Evolutionary conservation across 2,113 vertebrate species (phyloP).

Genomic region (Piprites chloris): DNA sequence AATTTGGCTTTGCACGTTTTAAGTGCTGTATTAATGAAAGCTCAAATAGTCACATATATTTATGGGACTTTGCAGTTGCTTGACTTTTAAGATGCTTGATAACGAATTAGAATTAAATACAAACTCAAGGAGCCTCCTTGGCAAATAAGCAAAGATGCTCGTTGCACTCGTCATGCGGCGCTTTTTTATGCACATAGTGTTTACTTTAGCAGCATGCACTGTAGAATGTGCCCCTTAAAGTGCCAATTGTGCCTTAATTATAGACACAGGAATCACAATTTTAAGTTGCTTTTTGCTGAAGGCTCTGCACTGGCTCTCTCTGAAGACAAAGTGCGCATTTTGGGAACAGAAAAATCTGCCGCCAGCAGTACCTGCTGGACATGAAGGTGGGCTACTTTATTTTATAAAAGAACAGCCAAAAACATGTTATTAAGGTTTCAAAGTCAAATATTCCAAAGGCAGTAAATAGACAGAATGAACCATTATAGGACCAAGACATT

Average conservation of each 20-base stretch:
- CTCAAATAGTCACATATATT: not conserved
- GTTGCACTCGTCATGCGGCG: not conserved
- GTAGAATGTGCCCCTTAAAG: not conserved
- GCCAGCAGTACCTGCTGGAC: not conserved
- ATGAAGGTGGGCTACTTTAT: not conserved
- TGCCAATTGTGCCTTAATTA: not conserved
- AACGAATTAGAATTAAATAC: not conserved
- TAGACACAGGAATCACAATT: not conserved
- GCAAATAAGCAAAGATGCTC: not conserved
- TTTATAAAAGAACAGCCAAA: not conserved
- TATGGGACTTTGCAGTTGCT: not conserved
- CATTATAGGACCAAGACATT: not conserved
- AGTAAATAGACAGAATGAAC: not conserved
- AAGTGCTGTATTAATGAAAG: not conserved
- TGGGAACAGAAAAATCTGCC: not conserved
- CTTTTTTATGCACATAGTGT: not conserved
- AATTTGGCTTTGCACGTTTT: not conserved
- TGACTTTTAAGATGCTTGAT: not conserved
- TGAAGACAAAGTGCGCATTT: not conserved
- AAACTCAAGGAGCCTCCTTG: not conserved
- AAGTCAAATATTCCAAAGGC: not conserved
- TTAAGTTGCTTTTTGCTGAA: conserved; percentile 1
- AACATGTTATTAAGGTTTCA: not conserved
- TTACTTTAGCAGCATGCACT: not conserved
- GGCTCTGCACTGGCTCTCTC: not conserved